These are phyloP conservation scores for Danio aesculapii DNA, from an alignment of 2,797 vertebrate genomes.

Conservation along the genomic window DNA sequence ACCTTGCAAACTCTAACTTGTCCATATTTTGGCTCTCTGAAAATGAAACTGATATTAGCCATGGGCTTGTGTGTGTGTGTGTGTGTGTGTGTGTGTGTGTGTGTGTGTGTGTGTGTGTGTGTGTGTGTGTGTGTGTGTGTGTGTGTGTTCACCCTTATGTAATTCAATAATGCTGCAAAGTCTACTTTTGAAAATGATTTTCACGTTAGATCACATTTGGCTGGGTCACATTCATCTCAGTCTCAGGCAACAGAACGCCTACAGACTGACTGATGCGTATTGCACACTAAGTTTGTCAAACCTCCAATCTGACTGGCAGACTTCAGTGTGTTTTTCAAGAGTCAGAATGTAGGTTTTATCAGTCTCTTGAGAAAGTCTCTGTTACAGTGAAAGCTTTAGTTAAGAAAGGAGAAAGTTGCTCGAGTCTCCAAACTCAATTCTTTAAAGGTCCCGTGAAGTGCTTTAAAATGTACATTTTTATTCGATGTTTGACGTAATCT, in stretches of 20 bases:
- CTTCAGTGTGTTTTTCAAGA: not conserved
- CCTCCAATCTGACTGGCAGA: not conserved
- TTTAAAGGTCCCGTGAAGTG: too few species aligned
- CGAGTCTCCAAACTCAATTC: too few species aligned
- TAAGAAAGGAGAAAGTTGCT: too few species aligned
- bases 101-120: too few species aligned
- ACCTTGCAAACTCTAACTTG: not conserved
- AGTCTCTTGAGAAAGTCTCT: not conserved
- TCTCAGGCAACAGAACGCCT: not conserved
- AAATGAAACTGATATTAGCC: conserved; percentile 24
- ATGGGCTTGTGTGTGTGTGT: not conserved
- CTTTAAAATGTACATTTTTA: too few species aligned
- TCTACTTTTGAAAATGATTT: conserved; percentile 8
- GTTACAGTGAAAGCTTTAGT: not conserved
- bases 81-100: too few species aligned
- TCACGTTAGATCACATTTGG: not conserved
- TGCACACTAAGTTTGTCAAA: not conserved
- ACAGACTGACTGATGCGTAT: conserved; percentile 12
- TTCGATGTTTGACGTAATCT: too few species aligned
- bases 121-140: too few species aligned
- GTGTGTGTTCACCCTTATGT: not conserved
- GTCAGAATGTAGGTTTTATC: not conserved
- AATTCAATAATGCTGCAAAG: conserved; percentile 25
- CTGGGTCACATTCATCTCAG: not conserved
- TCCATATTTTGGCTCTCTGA: not conserved